Evolutionary conservation across 2,888 invertebrate genomes (phyloP).

Genomic region (Volucella zonaria): DNA sequence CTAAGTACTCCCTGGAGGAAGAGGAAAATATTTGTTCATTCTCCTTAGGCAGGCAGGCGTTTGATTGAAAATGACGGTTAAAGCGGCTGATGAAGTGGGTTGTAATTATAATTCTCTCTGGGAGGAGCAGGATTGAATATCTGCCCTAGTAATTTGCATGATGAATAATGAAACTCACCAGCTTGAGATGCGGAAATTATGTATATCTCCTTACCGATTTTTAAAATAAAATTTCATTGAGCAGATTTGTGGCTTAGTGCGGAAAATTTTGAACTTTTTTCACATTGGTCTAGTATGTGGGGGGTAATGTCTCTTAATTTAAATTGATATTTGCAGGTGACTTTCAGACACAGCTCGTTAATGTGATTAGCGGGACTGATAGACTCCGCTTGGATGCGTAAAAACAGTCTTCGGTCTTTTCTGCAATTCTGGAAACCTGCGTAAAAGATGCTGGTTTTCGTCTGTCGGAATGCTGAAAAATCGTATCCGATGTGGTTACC

Average conservation of each 20-base stretch:
- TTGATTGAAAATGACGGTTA: constrained; percentile 27
- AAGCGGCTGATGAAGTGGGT: constrained; percentile 28
- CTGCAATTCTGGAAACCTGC: no score
- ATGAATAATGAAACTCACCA: constrained; percentile 15
- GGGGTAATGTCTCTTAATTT: no score
- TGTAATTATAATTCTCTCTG: constrained; percentile 29
- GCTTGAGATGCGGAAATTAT: constrained; percentile 33
- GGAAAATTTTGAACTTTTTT: background rate
- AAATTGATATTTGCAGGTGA: no score
- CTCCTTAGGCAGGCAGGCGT: constrained; percentile 4
- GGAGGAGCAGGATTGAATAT: constrained; percentile 21
- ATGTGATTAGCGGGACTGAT: no score
- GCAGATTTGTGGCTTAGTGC: constrained; percentile 9
- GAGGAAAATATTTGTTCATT: background rate
- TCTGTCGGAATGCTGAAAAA: no score
- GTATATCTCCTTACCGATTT: constrained; percentile 20
- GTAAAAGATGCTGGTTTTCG: no score
- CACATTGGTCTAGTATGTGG: background rate
- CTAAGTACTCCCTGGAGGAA: background rate
- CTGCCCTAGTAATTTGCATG: constrained; percentile 21
- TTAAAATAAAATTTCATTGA: constrained; percentile 39
- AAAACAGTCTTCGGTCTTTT: no score
- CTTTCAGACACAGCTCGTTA: no score
- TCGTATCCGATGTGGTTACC: no score
- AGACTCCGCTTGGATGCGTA: no score